phyloP scores from a whole-genome alignment of 2,888 invertebrate genomes.

The Tipula lateralis region DNA sequence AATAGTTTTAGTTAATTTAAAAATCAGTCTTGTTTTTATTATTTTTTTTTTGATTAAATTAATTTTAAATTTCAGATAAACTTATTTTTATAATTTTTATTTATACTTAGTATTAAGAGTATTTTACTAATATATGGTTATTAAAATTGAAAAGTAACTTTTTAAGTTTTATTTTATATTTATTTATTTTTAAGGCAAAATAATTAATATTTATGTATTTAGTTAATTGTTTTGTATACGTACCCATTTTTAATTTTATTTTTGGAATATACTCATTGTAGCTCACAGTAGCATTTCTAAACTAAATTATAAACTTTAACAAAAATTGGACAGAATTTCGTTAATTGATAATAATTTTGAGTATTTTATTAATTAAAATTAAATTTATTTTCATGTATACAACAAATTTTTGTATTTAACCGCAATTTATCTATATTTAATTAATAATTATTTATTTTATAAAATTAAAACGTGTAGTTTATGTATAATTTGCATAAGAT shows the following conservation, averaged over 20 bases:
- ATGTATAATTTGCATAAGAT: background rate
- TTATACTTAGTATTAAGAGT: background rate
- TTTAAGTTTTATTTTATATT: conserved; percentile 14
- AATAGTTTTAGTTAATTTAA: background rate
- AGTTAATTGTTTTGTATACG: background rate
- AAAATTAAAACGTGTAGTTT: background rate
- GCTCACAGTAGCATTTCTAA: background rate
- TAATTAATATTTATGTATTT: background rate
- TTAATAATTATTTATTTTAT: background rate
- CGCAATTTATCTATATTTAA: conserved; percentile 5
- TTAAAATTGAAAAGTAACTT: background rate
- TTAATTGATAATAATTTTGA: conserved; percentile 15
- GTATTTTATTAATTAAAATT: background rate
- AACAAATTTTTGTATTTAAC: background rate
- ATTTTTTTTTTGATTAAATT: background rate
- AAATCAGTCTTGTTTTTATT: background rate
- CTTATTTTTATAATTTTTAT: background rate
- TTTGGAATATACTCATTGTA: background rate
- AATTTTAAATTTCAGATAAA: conserved; percentile 1
- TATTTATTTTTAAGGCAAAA: conserved; percentile 24
- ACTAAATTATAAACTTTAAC: background rate
- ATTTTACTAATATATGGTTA: background rate
- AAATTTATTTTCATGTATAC: background rate
- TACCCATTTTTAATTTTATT: background rate
- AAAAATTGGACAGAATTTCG: background rate